Conservation (phyloP, 2,113 vertebrate species). For the Pholis gunnellus region DNA sequence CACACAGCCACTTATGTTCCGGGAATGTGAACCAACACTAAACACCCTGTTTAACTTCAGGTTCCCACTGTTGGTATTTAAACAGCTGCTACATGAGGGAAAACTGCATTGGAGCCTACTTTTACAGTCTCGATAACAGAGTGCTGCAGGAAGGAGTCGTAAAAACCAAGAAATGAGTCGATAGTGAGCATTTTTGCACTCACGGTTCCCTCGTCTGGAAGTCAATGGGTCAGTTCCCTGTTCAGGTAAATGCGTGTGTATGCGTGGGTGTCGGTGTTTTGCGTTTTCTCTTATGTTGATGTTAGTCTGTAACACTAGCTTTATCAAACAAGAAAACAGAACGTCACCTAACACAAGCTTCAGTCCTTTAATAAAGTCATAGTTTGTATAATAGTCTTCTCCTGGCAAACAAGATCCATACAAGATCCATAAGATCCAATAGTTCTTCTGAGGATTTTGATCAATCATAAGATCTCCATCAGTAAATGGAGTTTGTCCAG, state of each 20-base stretch:
- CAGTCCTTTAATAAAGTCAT: background rate
- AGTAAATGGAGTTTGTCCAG: no score
- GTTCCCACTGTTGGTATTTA: constrained; percentile 21
- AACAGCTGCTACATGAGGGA: constrained; percentile 1
- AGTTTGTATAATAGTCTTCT: background rate
- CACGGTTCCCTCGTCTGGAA: background rate
- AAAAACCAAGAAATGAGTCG: background rate
- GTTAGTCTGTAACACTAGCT: background rate
- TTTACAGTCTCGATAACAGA: background rate
- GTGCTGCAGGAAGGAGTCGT: no score
- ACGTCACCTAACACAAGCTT: background rate
- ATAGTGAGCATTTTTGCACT: no score
- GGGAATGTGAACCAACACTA: constrained; percentile 29
- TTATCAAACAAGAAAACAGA: background rate
- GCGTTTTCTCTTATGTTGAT: background rate
- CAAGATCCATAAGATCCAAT: no score
- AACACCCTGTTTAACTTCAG: constrained; percentile 38
- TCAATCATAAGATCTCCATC: no score
- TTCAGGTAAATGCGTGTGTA: background rate
- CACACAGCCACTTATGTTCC: constrained; percentile 44
- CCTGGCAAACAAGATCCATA: background rate
- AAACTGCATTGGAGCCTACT: background rate
- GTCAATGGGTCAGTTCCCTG: background rate
- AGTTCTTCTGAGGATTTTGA: no score
- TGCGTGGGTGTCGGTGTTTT: background rate